Evolutionary conservation across 1,140 invertebrate species (phyloP).

Genomic region (Diuraphis noxia): DNA sequence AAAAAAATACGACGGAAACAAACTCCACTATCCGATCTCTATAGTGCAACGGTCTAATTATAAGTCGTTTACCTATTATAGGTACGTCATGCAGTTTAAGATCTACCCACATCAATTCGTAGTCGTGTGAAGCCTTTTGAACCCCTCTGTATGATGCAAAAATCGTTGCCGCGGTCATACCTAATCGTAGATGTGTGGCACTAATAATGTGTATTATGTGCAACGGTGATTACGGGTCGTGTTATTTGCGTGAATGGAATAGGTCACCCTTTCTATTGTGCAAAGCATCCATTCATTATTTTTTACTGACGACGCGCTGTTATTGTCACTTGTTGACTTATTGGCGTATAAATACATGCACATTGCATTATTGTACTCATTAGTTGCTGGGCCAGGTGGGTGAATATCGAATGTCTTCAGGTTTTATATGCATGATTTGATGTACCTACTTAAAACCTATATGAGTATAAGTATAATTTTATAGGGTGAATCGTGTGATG

Average conservation of each 20-base stretch:
- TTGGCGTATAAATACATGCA: background rate
- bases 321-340: conserved; percentile 24
- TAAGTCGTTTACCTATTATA: background rate
- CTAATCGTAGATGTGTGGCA: background rate
- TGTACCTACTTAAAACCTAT: background rate
- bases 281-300: background rate
- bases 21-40: too few species aligned
- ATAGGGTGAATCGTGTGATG: background rate
- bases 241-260: background rate
- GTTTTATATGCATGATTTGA: background rate
- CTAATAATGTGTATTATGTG: background rate
- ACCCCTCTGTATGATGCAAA: background rate
- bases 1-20: too few species aligned
- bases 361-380: background rate
- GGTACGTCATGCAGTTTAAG: too few species aligned
- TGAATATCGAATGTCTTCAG: background rate
- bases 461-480: background rate
- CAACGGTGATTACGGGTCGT: background rate
- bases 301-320: background rate
- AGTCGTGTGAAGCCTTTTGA: background rate
- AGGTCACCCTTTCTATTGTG: background rate
- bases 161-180: background rate
- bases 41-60: background rate
- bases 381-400: background rate
- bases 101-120: background rate